Base-by-base conservation (phyloP, 1,140 invertebrate genomes). In the Pogonomyrmex californicus region DNA sequence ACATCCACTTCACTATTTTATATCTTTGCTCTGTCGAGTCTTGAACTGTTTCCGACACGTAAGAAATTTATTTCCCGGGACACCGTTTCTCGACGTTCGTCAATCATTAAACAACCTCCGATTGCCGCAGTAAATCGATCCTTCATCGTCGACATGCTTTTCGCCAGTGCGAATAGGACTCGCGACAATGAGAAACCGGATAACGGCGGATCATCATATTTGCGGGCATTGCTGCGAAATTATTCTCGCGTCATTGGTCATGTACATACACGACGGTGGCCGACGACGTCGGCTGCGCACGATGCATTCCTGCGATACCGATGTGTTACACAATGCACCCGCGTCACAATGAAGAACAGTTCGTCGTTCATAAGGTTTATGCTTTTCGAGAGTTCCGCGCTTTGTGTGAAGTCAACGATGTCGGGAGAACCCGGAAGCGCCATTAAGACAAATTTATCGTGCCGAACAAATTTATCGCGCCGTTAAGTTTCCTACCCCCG, bases 181-280 rank as follows among this genome's bases (percentile, higher is more conserved):
- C 23, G 47, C 14, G 23, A 66, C 60, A 66, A 54, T n/a, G 73
- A 79, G 66, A 47, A 76, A 83, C 7, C 49, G 51, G 36, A 12
- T 12, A 54, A 77, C 56, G 51, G 58, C 47, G 36, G 47, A 51
- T 56, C 30, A 9, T 65, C 33, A 62, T 82, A 44, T 91, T 91
- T 82, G 83, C 86, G 63, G 86, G 75, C 83, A 79, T 90, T 65
- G 54, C 70, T 81, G 17, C 9, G 38, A 76, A 85, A 91, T 91
- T 90, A 91, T 68, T 65, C 76, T 38, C 87, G 56, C 81, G 86
- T 91, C 89, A 90, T 90, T 85, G 78, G 41, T 4, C 47, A 41
- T 47, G 66, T 12, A 90, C 54, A 87, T 38, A 62, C 54, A 73
- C n/a, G 38, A 49, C 23, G 17, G 33, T 54, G 23, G 58, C 0